Conservation (phyloP, 2,888 invertebrate species). For the Chymomyza procnemis region DNA sequence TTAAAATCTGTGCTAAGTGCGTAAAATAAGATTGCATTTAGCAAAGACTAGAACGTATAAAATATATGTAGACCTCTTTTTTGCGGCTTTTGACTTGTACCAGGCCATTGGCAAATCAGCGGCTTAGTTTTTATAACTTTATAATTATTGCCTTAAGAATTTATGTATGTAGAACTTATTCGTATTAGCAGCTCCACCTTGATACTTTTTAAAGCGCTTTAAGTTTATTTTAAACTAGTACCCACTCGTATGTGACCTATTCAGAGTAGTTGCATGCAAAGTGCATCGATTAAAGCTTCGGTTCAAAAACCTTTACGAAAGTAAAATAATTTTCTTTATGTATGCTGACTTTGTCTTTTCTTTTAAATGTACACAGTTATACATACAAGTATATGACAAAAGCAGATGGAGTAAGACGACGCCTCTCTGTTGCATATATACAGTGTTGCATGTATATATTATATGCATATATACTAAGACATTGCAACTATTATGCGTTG, state of each 20-base stretch:
- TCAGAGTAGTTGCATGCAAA: neutral
- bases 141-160: no score
- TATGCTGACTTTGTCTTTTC: neutral
- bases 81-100: no score
- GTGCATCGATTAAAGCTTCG: neutral
- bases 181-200: no score
- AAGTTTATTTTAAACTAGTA: no score
- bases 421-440: neutral
- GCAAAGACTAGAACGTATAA: neutral
- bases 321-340: neutral
- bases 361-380: neutral
- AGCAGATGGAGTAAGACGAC: neutral
- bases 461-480: neutral
- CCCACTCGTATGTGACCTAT: neutral
- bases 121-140: no score
- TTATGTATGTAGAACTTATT: no score
- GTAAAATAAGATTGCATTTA: neutral
- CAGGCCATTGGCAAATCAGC: no score
- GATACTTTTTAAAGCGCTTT: no score
- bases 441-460: neutral
- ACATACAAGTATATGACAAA: neutral
- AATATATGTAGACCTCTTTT: no score
- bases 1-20: neutral
- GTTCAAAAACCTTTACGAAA: neutral
- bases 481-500: slow-evolving; percentile 5